phyloP scores from a whole-genome alignment of 1,140 invertebrate genomes.

The Lepidurus packardi region DNA sequence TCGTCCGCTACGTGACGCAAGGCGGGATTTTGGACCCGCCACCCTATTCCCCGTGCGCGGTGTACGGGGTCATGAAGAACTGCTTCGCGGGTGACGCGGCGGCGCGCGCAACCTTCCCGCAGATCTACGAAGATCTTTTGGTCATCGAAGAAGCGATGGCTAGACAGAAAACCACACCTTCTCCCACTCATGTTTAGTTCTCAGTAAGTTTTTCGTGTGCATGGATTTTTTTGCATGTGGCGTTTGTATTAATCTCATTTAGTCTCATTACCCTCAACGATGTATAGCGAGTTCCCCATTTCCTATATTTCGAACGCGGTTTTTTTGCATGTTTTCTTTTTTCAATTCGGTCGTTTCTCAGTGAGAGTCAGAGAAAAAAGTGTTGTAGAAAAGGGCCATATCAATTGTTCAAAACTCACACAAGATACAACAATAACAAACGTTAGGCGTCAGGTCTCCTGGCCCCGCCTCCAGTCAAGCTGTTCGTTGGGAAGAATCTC shows the following conservation, averaged over 20 bases:
- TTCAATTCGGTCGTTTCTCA: too few species aligned
- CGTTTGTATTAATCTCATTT: not conserved
- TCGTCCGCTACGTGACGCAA: slow-evolving; percentile 86
- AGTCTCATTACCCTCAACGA: too few species aligned
- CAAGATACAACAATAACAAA: too few species aligned
- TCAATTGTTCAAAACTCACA: too few species aligned
- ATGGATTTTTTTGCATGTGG: not conserved
- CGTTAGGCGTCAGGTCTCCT: too few species aligned
- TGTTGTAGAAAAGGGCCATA: too few species aligned
- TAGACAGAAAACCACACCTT: slow-evolving; percentile 16
- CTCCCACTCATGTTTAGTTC: slow-evolving; percentile 25
- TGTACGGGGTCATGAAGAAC: slow-evolving; percentile 88
- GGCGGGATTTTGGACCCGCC: slow-evolving; percentile 79
- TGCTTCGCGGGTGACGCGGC: slow-evolving; percentile 84
- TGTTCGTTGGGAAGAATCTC: too few species aligned
- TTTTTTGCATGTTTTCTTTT: too few species aligned
- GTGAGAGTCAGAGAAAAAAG: too few species aligned
- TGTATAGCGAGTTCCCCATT: too few species aligned
- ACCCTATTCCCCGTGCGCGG: slow-evolving; percentile 78
- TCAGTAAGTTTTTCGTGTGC: not conserved
- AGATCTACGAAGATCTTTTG: slow-evolving; percentile 30
- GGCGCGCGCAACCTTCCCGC: slow-evolving; percentile 70
- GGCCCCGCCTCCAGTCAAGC: too few species aligned
- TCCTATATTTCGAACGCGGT: too few species aligned
- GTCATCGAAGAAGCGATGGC: slow-evolving; percentile 30